Evolutionary conservation across 2,888 invertebrate genomes (phyloP), one percentile per base, ranked within the genome.

Genomic region (Acronicta alni): DNA sequence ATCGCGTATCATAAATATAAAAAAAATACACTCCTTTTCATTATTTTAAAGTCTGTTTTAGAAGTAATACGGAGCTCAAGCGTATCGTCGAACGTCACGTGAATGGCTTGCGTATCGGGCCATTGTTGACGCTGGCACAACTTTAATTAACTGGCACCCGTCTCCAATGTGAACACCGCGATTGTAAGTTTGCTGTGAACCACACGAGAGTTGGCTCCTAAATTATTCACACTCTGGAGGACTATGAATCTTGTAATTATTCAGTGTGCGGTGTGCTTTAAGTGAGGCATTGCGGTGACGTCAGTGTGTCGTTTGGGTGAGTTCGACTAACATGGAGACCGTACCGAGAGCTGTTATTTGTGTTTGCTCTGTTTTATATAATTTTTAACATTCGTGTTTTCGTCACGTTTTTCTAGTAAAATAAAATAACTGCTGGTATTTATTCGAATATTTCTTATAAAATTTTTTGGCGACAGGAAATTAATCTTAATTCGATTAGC

Each of bases 231-330:
- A 51, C 37, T 10, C 48, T 48, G 23, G 43, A 57, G 42, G 44
- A 57, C 39, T 55, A 63, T 54, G 53, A 45, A 63, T 59, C 66
- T 63, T 49, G 62, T 57, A 76, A 72, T 76, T 76, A 76, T 76
- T 72, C 73, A 55, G 58, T 35, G 18, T 41, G 30, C 44, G 23
- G 52, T 48, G 46, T 23, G 52, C 59, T 59, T 49, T 62, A 55
- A 61, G 68, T 55, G 42, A 35, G 52, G 56, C 58, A 52, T 43
- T 39, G 73, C 57, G 44, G 56, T 51, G 49, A 44, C 35, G 53
- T 67, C 30, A 67, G 61, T 35, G 52, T 62, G 45, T 55, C 62
- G 73, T 67, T 55, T 53, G 18, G 44, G 57, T 72, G 53, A 56
- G 53, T 48, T 57, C 39, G 7, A 47, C 49, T 38, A 35, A 39